These are phyloP conservation scores for Eurosta solidaginis DNA, from an alignment of 1,140 invertebrate genomes.

Conservation along the genomic window DNA sequence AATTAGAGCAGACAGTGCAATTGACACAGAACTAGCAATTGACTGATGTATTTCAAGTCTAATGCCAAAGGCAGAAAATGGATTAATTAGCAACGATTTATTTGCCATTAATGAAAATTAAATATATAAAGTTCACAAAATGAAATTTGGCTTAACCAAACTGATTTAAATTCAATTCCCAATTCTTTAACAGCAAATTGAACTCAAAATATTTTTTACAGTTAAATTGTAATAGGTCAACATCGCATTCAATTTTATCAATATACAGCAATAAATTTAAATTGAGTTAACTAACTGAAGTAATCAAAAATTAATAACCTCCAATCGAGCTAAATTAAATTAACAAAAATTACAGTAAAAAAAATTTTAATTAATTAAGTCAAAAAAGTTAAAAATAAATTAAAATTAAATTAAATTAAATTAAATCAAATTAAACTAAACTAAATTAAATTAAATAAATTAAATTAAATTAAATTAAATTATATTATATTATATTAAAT, in stretches of 20 bases:
- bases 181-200: no score
- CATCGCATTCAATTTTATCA: no score
- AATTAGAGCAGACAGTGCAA: not conserved
- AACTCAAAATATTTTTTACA: no score
- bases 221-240: no score
- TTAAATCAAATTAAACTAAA: not conserved
- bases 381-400: not conserved
- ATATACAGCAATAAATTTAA: not conserved
- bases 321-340: not conserved
- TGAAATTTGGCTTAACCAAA: no score
- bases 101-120: no score
- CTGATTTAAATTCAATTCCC: no score
- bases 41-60: not conserved
- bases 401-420: not conserved
- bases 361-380: not conserved
- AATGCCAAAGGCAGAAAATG: not conserved
- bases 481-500: not conserved
- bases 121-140: not conserved
- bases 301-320: not conserved
- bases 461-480: not conserved
- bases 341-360: not conserved
- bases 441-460: not conserved
- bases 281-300: not conserved
- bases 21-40: constrained; percentile 12
- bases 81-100: not conserved